Conservation (phyloP, 2,888 invertebrate species). For the Ptychoptera contaminata region DNA sequence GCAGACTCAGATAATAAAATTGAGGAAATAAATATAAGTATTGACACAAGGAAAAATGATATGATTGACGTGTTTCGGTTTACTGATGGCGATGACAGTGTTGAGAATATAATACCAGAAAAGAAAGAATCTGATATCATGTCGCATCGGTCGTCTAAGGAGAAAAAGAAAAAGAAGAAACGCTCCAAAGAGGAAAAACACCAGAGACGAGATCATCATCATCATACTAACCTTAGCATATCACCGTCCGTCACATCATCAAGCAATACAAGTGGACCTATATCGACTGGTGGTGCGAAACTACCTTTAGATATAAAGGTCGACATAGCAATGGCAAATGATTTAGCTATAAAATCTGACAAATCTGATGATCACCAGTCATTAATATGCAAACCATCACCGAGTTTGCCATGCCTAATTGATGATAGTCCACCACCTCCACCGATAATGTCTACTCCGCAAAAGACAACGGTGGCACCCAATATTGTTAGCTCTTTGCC, state of each 20-base stretch:
- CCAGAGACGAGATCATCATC: conserved; percentile 48
- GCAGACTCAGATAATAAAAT: conserved; percentile 37
- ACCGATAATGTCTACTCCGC: conserved; percentile 11
- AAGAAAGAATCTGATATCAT: conserved; percentile 15
- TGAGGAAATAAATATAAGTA: conserved; percentile 17
- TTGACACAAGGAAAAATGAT: not conserved
- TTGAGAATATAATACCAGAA: conserved; percentile 29
- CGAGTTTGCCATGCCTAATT: conserved; percentile 43
- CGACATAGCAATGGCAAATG: conserved; percentile 16
- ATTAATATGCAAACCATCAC: conserved; percentile 34
- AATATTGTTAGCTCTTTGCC: conserved; percentile 38
- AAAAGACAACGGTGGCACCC: conserved; percentile 15
- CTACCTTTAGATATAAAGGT: conserved; percentile 16
- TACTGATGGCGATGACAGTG: conserved; percentile 36
- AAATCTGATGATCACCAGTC: conserved; percentile 28
- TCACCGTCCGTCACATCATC: conserved; percentile 21
- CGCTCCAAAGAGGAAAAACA: conserved; percentile 64
- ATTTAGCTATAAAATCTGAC: conserved; percentile 18
- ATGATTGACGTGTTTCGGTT: conserved; percentile 39
- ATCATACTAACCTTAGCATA: conserved; percentile 30
- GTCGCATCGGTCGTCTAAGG: conserved; percentile 43
- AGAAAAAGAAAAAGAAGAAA: conserved; percentile 74
- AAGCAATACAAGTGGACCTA: conserved; percentile 5
- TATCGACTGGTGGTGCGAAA: no score
- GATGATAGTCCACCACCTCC: conserved; percentile 43